Evolutionary conservation across 2,797 vertebrate genomes (phyloP), one percentile per base, ranked within the genome.

Genomic region (Enteromius treurensis): DNA sequence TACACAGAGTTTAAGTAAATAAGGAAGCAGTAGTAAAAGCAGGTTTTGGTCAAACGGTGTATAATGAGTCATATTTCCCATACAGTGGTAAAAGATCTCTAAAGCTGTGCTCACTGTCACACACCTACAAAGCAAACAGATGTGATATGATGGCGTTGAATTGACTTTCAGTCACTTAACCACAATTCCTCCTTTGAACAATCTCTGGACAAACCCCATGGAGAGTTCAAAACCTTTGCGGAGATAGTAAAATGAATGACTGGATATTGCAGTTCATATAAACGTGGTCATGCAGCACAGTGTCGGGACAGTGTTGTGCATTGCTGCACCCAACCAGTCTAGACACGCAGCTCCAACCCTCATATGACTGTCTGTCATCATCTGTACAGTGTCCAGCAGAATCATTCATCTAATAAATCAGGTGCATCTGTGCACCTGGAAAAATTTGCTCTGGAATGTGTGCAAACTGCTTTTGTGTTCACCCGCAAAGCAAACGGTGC

Each of bases 81-180:
- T 55, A 67, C n/a, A 67, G 21, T 58, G 53, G 37, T 45, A 67
- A 83, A 84, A 60, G 3, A 29, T 81, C 76, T 34, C 64, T 68
- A 47, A 74, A 75, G 58, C 55, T 10, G 4, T 19, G 45, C 58
- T 73, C 40, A 70, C 77, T 64, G 79, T 86, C 87, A 91, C 89
- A 91, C 91, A 90, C 91, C 90, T 89, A 85, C 77, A 86, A 89
- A 91, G 84, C 88, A 92, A 93, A 93, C 89, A 92, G 53, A 40
- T 55, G 21, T n/a, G 79, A 5, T 76, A 42, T 32, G 32, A 77
- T 75, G 45, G 58, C 4, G n/a, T 26, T 75, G 53, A 73, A 47
- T 65, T 81, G 29, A 21, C 80, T 65, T 51, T 51, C 29, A 65
- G 29, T 51, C 51, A 64, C 45, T 51, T 64, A 64, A 74, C 80